Base-by-base conservation (phyloP, 37 sponge, comb jelly and placozoan species). In the Sycon ciliatum region DNA sequence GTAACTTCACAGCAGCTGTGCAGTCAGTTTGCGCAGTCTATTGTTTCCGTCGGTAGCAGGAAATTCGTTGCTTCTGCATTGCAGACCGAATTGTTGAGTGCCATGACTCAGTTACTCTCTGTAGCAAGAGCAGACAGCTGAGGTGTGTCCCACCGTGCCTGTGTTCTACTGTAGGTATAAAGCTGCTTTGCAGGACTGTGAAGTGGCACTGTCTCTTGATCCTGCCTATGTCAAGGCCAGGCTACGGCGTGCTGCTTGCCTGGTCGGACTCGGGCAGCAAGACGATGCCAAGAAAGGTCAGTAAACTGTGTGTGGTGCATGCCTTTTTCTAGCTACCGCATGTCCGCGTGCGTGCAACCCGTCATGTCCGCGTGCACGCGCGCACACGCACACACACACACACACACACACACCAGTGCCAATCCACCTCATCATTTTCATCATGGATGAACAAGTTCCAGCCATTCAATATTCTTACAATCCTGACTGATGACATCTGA, bases 151-250 rank as follows among this genome's bases (percentile, higher is more conserved):
- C n/a, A n/a, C n/a, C n/a, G n/a, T n/a, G n/a, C n/a, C 18, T 46
- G 18, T 60, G 7, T 60, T 11, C 16, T 11, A 22, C 27, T 60
- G 32, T 24, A 60, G 63, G 16, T 60, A 60, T 80, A 81, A 81
- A 33, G 84, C 81, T 13, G 87, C 81, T 39, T 87, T 86, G 76
- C n/a, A 34, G 1, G 87, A 90, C 60, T 90, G 91, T 40, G 36
- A 70, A 13, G 3, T 53, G 42, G 78, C 84, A 3, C 27, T 90
- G 16, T 38, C 74, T 39, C 54, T 90, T 38, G 87, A 90, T 36
- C 34, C 20, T 46, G 56, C 74, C 40, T 89, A 89, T 57, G 66
- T 74, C 31, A 90, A 90, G 72, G 87, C 87, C 27, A 80, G 56
- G 66, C 57, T 79, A 39, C 79, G 91, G 67, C 76, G 91, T 35